Base-by-base conservation (phyloP, 2,888 invertebrate genomes). In the Parnassius apollo region DNA sequence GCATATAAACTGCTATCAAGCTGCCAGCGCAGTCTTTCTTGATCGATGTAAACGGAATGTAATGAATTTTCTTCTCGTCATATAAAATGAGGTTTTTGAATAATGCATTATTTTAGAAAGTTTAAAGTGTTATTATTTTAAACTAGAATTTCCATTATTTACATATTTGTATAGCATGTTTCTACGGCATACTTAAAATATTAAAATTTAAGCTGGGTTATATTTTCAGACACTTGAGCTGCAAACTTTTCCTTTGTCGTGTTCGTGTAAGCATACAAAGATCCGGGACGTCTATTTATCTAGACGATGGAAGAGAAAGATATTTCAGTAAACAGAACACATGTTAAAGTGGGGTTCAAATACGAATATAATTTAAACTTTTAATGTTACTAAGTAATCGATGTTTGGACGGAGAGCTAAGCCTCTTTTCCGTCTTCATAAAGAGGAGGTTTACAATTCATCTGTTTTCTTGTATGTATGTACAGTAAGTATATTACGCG, bases 141-240 rank as follows among this genome's bases (percentile, higher is more conserved):
- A 75, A 74, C 71, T 70, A 72, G 72, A 75, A 77, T 80, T 82
- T 69, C 77, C 83, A 84, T 83, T 86, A 61, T 61, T 61, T 85
- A 83, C 85, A 85, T 83, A 83, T 83, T 86, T 83, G 18, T 18
- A 18, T 1, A 18, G 18, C 18, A 18, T 18, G 4, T 85, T 81
- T 75, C 76, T 77, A 75, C 76, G 78, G 74, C 80, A 75, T 85
- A 85, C 85, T 84, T 83, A 84, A 82, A 80, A 85, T 86, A 88
- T 88, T 88, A 86, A 86, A 88, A 88, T 85, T 88, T 83, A 82
- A 83, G 83, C 83, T 84, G 80, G 81, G 86, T 83, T 81, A 87
- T 88, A 88, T 88, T 88, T 88, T 86, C 86, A 81, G 80, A 71
- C 80, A 82, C 78, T 83, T 80, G 77, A 82, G 78, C 78, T 75